Conservation (phyloP, 92 coral and sea anemone genomes). For the Montipora capitata region DNA sequence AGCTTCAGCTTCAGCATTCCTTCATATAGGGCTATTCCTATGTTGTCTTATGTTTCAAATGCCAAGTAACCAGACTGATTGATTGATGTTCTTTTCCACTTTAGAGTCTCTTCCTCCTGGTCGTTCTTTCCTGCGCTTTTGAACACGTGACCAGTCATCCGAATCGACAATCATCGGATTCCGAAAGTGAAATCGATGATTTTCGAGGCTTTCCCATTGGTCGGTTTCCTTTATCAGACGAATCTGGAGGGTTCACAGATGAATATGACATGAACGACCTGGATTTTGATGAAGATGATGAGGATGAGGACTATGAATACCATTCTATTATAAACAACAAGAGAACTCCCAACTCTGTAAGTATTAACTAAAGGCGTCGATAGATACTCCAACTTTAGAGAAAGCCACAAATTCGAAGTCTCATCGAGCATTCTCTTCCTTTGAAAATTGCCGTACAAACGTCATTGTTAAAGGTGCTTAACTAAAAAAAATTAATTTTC, state of each 20-base stretch:
- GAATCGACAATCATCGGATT: not conserved
- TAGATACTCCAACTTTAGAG: not conserved
- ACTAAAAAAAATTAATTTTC: too few species aligned
- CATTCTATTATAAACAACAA: conserved; percentile 22
- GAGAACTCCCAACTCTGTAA: conserved; percentile 48
- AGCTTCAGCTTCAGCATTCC: too few species aligned
- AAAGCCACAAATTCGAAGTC: not conserved
- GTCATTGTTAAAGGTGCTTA: too few species aligned
- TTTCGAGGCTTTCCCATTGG: conserved; percentile 17
- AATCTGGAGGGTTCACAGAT: not conserved
- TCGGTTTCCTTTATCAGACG: conserved; percentile 3
- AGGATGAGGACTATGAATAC: not conserved
- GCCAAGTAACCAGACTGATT: too few species aligned
- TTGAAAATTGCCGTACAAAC: not conserved
- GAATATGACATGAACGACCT: conserved; percentile 17
- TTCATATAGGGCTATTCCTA: too few species aligned
- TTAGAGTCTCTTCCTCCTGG: conserved; percentile 17
- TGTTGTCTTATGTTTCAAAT: too few species aligned
- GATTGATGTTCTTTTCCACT: not conserved
- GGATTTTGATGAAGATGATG: not conserved
- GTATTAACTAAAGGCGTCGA: not conserved
- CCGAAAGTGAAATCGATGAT: conserved; percentile 29
- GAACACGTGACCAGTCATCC: conserved; percentile 14
- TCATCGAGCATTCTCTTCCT: not conserved
- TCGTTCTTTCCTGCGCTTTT: conserved; percentile 16